Conservation (phyloP, 2,113 vertebrate genomes). For the Thalassoma bifasciatum region DNA sequence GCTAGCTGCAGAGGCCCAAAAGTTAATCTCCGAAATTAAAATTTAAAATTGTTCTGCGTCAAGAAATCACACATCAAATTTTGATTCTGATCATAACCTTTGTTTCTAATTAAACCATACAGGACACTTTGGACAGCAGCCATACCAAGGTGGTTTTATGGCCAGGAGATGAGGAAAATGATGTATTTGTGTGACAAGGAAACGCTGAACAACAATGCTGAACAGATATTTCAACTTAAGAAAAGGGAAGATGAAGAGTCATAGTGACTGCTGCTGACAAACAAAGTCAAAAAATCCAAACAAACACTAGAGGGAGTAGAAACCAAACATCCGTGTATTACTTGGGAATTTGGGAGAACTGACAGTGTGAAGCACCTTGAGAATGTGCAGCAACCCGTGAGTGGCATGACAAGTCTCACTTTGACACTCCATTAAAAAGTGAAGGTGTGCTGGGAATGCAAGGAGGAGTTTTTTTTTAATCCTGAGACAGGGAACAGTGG, state of each 20-base stretch:
- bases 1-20: too few relatives aligned
- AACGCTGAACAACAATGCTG: neutral
- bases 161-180: neutral
- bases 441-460: slow-evolving; percentile 19
- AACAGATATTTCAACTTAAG: neutral
- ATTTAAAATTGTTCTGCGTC: too few relatives aligned
- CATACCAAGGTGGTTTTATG: neutral
- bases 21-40: too few relatives aligned
- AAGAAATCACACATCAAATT: too few relatives aligned
- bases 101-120: too few relatives aligned
- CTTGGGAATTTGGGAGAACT: slow-evolving; percentile 31
- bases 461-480: slow-evolving; percentile 26
- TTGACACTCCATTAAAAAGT: slow-evolving; percentile 39
- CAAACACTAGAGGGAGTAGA: slow-evolving; percentile 10
- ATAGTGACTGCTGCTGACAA: slow-evolving; percentile 16
- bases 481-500: slow-evolving; percentile 48
- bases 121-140: too few relatives aligned
- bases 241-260: neutral
- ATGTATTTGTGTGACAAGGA: neutral
- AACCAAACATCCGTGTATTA: slow-evolving; percentile 34
- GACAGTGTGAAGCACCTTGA: slow-evolving; percentile 32
- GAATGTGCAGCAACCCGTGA: slow-evolving; percentile 44
- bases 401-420: slow-evolving; percentile 54
- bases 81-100: too few relatives aligned
- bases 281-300: slow-evolving; percentile 28